Evolutionary conservation across 2,888 invertebrate species (phyloP), one percentile per base, ranked within the genome.

Genomic region (Mythimna impura): DNA sequence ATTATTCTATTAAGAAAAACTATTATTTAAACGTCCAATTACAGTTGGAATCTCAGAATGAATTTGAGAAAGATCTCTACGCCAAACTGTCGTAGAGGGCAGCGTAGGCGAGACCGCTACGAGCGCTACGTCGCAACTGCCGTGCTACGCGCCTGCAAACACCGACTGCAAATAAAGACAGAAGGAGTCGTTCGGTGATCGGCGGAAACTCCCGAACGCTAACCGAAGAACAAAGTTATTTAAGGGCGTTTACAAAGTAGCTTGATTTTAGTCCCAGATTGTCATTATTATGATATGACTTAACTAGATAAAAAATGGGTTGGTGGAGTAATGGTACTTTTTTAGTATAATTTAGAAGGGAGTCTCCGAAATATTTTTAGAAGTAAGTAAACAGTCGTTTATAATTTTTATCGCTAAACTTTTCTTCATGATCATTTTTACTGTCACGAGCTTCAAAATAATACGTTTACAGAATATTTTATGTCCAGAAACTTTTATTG

Each of bases 51-150:
- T 83, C 40, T 72, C 78, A 61, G 73, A 84, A 80, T 75, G 62
- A 73, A 85, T 82, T 82, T 84, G 78, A 79, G 81, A 80, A 78
- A 81, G 75, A 79, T 76, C 69, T 82, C 77, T 85, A 80, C 86
- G 86, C 74, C 79, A 79, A 78, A 73, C 58, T 74, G 52, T 72
- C 73, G 85, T 87, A 87, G 85, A 86, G 78, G 80, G 81, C 76
- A 80, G 81, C 87, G 86, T 88, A 90, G 86, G 81, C 86, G 77
- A 75, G 76, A 68, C 54, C 79, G 87, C 91, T 93, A 93, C 94
- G 92, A 86, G 76, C 73, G 90, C 91, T 91, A 92, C 94, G 93
- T 89, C 89, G 90, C 93, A 91, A 95, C 96, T 95, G 92, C 91
- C 91, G 90, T 83, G 93, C 94, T 94, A 93, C 94, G 92, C 89